phyloP scores from a whole-genome alignment of 2,797 vertebrate genomes.

The Varecia variegata region DNA sequence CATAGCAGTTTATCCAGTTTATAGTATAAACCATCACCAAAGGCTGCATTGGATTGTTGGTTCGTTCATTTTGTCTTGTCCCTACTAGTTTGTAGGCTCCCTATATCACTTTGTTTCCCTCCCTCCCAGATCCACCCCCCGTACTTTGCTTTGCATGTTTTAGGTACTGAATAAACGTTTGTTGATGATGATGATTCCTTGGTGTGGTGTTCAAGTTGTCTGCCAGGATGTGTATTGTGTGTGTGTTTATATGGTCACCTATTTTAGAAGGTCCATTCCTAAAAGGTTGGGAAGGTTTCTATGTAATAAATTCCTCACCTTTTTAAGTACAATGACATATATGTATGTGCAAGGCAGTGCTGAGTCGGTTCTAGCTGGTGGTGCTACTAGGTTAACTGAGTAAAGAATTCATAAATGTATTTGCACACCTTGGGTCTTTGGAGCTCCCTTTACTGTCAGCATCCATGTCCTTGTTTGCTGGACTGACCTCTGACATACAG shows the following conservation, averaged over 20 bases:
- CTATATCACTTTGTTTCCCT: not conserved
- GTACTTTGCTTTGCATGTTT: not conserved
- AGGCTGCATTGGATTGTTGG: not conserved
- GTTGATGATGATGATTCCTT: not conserved
- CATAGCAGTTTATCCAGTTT: not conserved
- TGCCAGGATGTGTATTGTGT: not conserved
- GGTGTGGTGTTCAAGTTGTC: slow-evolving; percentile 3
- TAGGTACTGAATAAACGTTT: not conserved
- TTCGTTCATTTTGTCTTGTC: not conserved
- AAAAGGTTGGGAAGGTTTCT: not conserved
- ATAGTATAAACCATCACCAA: not conserved
- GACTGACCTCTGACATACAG: slow-evolving; percentile 21
- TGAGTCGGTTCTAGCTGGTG: not conserved
- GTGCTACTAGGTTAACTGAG: not conserved
- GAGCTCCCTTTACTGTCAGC: not conserved
- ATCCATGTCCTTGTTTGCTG: not conserved
- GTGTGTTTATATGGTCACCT: not conserved
- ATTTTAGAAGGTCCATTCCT: not conserved
- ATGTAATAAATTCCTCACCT: not conserved
- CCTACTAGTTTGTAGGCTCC: not conserved
- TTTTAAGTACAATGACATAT: not conserved
- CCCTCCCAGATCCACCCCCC: not conserved
- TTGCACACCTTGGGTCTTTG: not conserved
- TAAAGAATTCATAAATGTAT: not conserved
- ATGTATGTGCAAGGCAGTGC: not conserved